Evolutionary conservation across 2,888 invertebrate genomes (phyloP), one percentile per base, ranked within the genome.

Genomic region (Drosophila algonquin): DNA sequence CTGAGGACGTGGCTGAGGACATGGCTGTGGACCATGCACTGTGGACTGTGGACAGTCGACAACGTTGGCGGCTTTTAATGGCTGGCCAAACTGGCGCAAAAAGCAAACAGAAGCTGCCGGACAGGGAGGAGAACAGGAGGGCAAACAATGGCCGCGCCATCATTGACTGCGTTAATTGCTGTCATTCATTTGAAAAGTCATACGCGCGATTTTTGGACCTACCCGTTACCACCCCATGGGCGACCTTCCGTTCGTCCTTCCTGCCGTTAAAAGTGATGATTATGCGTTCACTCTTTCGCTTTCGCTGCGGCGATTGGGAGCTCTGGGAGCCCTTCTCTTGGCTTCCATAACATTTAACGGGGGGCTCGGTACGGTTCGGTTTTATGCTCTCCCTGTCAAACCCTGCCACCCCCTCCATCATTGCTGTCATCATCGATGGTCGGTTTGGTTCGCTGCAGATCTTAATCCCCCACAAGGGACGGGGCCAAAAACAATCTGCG

Each of bases 101-200:
- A 55, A 65, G 59, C 70, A 64, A 68, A 64, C 56, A 56, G 47
- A 16, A 46, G 55, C 47, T 52, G 54, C 35, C 0, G 21, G 21
- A n/a, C 24, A 24, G 65, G 51, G 51, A 50, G 35, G 69, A 24
- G 50, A 52, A 14, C 12, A 46, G 35, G 32, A 46, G 35, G 32
- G 72, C 82, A 86, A 84, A 85, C 86, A 85, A 85, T 86, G 63
- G 75, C 73, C 50, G 68, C 67, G 64, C 71, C 71, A 72, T 78
- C 86, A 87, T 86, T 86, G 86, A 85, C 86, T 87, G 80, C 85
- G 85, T 87, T 86, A 86, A 86, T 86, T 86, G 86, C 85, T 85
- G 86, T 87, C 86, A 87, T 86, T 86, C 86, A 85, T 87, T 87
- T 81, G 87, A 84, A 80, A 86, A 84, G 84, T 84, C 84, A 84